Evolutionary conservation across 2,113 vertebrate genomes (phyloP).

Genomic region (Peromyscus leucopus): DNA sequence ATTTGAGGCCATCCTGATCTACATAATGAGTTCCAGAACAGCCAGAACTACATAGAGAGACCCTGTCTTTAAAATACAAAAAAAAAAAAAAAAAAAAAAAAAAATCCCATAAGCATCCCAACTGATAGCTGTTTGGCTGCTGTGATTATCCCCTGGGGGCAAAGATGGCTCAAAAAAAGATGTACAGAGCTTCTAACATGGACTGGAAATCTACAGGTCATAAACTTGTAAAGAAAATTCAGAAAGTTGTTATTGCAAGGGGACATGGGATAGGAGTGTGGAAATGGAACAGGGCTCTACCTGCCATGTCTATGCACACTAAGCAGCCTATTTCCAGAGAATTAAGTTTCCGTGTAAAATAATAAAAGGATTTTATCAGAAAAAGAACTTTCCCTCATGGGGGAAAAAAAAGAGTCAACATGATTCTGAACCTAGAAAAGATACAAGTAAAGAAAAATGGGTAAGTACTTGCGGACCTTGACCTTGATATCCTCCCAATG

Average conservation of each 20-base stretch:
- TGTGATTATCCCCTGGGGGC: background rate
- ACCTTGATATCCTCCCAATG: no score
- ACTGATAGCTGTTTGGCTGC: background rate
- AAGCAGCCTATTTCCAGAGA: background rate
- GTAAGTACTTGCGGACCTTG: background rate
- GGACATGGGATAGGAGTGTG: background rate
- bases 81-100: no score
- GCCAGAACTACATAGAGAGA: background rate
- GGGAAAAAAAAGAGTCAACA: background rate
- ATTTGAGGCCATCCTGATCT: background rate
- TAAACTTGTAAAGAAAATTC: background rate
- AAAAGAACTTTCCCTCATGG: background rate
- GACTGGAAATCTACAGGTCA: background rate
- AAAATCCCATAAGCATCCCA: background rate
- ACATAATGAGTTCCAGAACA: background rate
- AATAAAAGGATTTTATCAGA: background rate
- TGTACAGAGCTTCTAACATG: background rate
- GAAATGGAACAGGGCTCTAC: background rate
- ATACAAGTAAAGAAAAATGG: background rate
- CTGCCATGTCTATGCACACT: background rate
- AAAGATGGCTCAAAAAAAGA: background rate
- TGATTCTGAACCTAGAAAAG: background rate
- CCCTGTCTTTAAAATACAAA: background rate
- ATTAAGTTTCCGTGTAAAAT: no score
- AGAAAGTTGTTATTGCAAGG: background rate